Conservation (phyloP, 2,888 invertebrate genomes). For the Myathropa florea region DNA sequence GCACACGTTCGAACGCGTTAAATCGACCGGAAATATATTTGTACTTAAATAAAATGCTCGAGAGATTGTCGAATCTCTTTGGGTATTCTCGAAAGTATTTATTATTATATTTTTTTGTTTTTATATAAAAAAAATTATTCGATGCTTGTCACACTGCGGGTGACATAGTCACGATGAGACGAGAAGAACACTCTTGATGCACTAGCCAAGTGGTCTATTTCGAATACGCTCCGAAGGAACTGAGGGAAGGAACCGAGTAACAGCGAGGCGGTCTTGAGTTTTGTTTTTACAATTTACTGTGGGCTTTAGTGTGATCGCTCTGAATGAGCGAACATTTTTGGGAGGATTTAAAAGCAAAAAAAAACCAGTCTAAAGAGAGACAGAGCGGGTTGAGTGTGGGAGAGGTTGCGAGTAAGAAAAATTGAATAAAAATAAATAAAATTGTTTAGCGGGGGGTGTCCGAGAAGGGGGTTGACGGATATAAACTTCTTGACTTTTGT, state of each 20-base stretch:
- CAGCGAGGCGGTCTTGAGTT: constrained; percentile 5
- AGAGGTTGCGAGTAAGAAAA: constrained; percentile 9
- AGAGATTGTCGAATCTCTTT: neutral
- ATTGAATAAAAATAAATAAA: constrained; percentile 58
- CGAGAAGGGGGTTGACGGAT: neutral
- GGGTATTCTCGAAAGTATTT: constrained; percentile 23
- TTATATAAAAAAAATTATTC: constrained; percentile 32
- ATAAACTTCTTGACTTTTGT: constrained; percentile 39
- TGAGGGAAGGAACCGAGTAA: neutral
- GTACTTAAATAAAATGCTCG: constrained; percentile 62
- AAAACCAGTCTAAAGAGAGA: neutral
- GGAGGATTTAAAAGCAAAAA: neutral
- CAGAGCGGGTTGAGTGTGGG: neutral
- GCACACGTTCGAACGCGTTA: constrained; percentile 35
- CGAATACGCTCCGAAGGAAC: neutral
- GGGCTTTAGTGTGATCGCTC: constrained; percentile 1
- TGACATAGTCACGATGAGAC: constrained; percentile 62
- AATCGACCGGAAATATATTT: constrained; percentile 53
- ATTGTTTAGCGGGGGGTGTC: constrained; percentile 26
- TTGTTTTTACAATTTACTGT: constrained; percentile 45
- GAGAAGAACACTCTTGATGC: constrained; percentile 61
- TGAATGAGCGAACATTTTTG: constrained; percentile 16
- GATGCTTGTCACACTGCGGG: constrained; percentile 50
- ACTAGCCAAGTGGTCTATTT: constrained; percentile 53
- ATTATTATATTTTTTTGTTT: neutral